These are phyloP conservation scores for Corynorhinus townsendii DNA, from an alignment of 2,113 vertebrate species.

Conservation along the genomic window DNA sequence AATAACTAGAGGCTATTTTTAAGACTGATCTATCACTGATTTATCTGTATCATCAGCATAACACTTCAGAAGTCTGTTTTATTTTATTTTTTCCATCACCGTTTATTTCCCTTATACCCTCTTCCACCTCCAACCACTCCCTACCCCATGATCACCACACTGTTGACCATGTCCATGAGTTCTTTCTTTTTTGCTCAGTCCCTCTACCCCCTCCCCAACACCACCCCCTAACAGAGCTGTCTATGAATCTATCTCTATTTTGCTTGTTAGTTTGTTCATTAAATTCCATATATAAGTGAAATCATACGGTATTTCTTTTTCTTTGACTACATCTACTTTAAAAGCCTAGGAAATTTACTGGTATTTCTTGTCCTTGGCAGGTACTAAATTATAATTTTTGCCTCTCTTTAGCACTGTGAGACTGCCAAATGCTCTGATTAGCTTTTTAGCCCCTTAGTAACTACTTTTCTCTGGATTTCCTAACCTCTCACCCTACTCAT, in stretches of 20 bases:
- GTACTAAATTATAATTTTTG: slow-evolving; percentile 15
- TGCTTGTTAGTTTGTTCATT: not conserved
- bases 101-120: not conserved
- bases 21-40: not conserved
- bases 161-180: not conserved
- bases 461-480: not conserved
- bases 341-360: not conserved
- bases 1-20: slow-evolving; percentile 25
- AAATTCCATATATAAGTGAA: not conserved
- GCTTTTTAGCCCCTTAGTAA: not conserved
- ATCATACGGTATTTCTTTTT: not conserved
- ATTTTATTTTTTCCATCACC: not conserved
- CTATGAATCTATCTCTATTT: not conserved
- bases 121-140: not conserved
- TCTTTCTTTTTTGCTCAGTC: not conserved
- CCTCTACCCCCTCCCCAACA: not conserved
- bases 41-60: not conserved
- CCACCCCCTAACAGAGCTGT: not conserved
- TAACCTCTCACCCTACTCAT: not conserved
- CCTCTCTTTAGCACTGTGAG: not conserved
- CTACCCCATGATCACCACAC: not conserved
- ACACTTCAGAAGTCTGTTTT: slow-evolving; percentile 18
- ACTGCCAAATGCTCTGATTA: not conserved
- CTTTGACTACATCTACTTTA: not conserved
- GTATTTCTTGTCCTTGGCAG: not conserved